Base-by-base conservation (phyloP, 2,797 vertebrate genomes). In the Lepilemur septentrionalis region DNA sequence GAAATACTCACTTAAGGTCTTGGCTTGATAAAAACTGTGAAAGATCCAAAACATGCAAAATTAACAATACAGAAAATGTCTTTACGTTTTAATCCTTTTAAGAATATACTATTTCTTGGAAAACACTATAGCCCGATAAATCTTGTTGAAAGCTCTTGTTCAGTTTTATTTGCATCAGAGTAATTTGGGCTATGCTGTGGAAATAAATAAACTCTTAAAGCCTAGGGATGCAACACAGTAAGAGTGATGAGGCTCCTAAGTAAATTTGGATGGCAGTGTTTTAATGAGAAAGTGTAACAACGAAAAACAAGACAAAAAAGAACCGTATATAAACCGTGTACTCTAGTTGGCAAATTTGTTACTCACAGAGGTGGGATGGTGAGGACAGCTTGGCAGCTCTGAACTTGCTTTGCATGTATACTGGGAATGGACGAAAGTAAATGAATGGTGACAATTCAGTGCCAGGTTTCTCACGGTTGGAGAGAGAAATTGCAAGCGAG, bases 11-110 rank as follows among this genome's bases (percentile, higher is more conserved):
- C 38, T 69, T 41, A 65, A 50, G 4, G 30, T 46, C 30, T 82
- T 59, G 30, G 46, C 59, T 95, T 65, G 82, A 41, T 81, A 80
- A 93, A 91, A 91, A 46, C 55, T 52, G 22, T 11, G 32, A 91
- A 88, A 84, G 25, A 43, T 69, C 38, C 63, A 73, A 92, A 86
- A 93, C 38, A 46, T 89, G 17, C 88, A 94, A 91, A 86, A 59
- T 80, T 69, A 90, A 79, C 67, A 85, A 95, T 69, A 82, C 12
- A 94, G 22, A 83, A 94, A 84, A 82, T n/a, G 35, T 41, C 23
- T 69, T 69, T 91, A 82, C 57, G 14, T 75, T 91, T 89, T 93
- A 88, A 96, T 89, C 13, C 14, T 25, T 41, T 81, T 89, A 88
- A 85, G 83, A 76, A 76, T 28, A 84, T 18, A 35, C 32, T 59